Evolutionary conservation across 53 echinoderm and acorn worm species (phyloP), one percentile per base, ranked within the genome.

Genomic region (Paracentrotus lividus): DNA sequence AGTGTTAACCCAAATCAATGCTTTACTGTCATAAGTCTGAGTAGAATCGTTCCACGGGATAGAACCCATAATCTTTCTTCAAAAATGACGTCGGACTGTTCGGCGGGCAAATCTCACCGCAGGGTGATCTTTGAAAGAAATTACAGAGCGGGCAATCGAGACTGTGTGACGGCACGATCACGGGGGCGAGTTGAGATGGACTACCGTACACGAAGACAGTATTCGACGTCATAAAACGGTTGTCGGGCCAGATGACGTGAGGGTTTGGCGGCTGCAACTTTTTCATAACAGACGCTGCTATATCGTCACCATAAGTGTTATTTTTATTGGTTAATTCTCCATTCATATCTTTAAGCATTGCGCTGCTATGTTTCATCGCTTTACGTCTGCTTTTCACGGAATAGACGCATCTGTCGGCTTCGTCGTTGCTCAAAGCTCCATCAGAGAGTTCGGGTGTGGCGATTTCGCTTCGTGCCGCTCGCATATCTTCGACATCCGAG

Each of bases 241-340:
- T 97, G 40, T 96, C 95, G 0, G 96, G 97, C 97, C 97, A 97
- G 23, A 97, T 93, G 20, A 97, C 97, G 59, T 97, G 97, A 53
- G 97, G 97, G 14, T 94, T 87, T 5, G 93, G 93, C 26, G 97
- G 97, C 52, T 97, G 96, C 15, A 95, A 61, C 72, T 95, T 95
- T 66, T 40, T 93, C 60, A 95, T 65, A 20, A 95, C 88, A 33
- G 66, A 85, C 53, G 42, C 93, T 20, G 95, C 78, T 10, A 95
- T 95, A 81, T 93, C 77, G 24, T 94, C 85, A 61, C 81, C 91
- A 44, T 59, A 52, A 1, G 59, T 40, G 6, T n/a, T 29, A 53
- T 67, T 13, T 1, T 54, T 56, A 55, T 77, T 77, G 21, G 92
- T 40, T 32, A 92, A 47, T 24, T 77, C 57, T 21, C 92, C 92